Evolutionary conservation across 2,113 vertebrate genomes (phyloP), one percentile per base, ranked within the genome.

Genomic region (Bothrops jararaca): DNA sequence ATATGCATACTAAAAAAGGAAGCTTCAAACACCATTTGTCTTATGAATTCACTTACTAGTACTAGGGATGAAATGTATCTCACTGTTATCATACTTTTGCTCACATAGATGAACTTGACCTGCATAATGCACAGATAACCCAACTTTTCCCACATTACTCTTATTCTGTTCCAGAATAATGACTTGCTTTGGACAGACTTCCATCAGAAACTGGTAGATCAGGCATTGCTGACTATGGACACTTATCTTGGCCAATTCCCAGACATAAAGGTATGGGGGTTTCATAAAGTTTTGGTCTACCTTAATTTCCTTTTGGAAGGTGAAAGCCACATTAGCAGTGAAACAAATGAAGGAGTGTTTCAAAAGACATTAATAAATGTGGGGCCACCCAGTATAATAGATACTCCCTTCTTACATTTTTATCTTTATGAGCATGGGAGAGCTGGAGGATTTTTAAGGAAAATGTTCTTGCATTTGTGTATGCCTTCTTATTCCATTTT

Each of bases 171-270:
- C 97, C 89, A 99, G 99, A 99, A 99, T 96, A 98, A 98, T 54
- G 99, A 99, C 93, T 98, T 99, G 11, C 98, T 99, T 0, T 99
- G 99, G 99, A 98, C 98, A 0, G 99, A 99, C 95, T 99, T 99
- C 96, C 99, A 99, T 95, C 99, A 99, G 97, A 99, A 99, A 95
- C 96, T 99, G 95, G 99, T 99, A 56, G 99, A 99, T 96, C 98
- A 99, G 94, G 98, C 99, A 0, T 98, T 99, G 89, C 98, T 99
- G 92, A 99, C 99, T 89, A 99, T 99, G 99, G 99, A 99, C 96
- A 99, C 99, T 0, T 99, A 99, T 96, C 98, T 99, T 93, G 99
- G 99, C 90, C 99, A 99, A 96, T 99, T 99, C 95, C 99, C 99
- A 3, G 99, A 99, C 95, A 99, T 99, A 96, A 99, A 99, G 98